A percentile compares a stretch with the other conserved stretches of the same genome.
Conservation (phyloP, 2,797 vertebrate genomes). For the Myotis myotis region DNA sequence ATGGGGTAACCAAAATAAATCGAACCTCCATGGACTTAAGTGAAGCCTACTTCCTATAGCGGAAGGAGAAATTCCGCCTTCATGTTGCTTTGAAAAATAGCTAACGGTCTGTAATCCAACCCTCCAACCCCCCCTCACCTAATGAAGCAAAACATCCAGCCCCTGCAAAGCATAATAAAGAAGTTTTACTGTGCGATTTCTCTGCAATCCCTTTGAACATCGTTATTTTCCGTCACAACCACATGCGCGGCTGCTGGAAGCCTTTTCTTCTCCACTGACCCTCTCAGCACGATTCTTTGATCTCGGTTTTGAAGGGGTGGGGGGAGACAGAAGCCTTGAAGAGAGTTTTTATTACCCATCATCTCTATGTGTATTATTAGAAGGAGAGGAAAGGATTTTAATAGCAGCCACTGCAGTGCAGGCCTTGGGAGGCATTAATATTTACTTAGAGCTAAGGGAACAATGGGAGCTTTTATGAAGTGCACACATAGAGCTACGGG, state of each 20-base stretch:
- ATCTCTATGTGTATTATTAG: conserved; percentile 60
- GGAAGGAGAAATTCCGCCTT: conserved; percentile 17
- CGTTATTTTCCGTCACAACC: conserved; percentile 46
- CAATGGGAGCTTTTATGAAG: conserved; percentile 48
- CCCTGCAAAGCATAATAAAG: conserved; percentile 35
- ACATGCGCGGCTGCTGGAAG: neutral
- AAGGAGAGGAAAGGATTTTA: conserved; percentile 58
- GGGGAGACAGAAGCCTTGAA: conserved; percentile 8
- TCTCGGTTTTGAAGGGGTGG: conserved; percentile 6
- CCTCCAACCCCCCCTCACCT: neutral
- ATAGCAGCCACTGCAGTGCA: conserved; percentile 29
- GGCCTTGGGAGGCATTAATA: conserved; percentile 50
- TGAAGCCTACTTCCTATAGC: conserved; percentile 10
- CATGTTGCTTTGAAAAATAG: neutral
- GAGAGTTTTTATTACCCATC: conserved; percentile 48
- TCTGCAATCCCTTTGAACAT: conserved; percentile 54
- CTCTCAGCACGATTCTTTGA: conserved; percentile 52
- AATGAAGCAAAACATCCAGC: conserved; percentile 51
- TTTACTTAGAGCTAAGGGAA: conserved; percentile 46
- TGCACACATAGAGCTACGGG: neutral
- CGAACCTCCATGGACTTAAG: neutral
- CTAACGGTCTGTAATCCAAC: conserved; percentile 29
- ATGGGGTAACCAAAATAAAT: conserved; percentile 39
- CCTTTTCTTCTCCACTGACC: conserved; percentile 25
- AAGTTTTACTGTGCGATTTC: conserved; percentile 12